phyloP scores from a whole-genome alignment of 2,797 vertebrate species.

The Enteromius radiatus region DNA sequence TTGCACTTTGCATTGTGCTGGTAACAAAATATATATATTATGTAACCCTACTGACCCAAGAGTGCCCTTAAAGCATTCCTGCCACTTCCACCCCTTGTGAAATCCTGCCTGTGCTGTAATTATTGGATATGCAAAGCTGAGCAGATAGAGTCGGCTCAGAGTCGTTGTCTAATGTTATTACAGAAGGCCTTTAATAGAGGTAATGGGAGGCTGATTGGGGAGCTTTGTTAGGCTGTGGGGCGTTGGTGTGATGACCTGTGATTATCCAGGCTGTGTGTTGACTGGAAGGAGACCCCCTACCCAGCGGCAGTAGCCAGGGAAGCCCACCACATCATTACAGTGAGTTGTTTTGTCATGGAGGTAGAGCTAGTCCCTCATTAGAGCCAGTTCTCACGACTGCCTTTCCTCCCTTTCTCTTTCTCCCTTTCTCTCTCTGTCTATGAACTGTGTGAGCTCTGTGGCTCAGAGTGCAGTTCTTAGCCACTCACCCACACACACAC shows the following conservation, averaged over 20 bases:
- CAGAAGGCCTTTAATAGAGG: slow-evolving; percentile 59
- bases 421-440: slow-evolving; percentile 47
- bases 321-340: slow-evolving; percentile 69
- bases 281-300: slow-evolving; percentile 66
- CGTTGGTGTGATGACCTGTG: slow-evolving; percentile 62
- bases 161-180: slow-evolving; percentile 56
- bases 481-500: slow-evolving; percentile 6
- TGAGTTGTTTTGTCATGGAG: slow-evolving; percentile 69
- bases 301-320: slow-evolving; percentile 61
- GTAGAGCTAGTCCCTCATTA: slow-evolving; percentile 66
- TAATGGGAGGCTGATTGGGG: slow-evolving; percentile 65
- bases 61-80: slow-evolving; percentile 38
- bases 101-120: slow-evolving; percentile 62
- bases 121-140: slow-evolving; percentile 58
- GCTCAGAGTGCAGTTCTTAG: slow-evolving; percentile 52
- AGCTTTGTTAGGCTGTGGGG: slow-evolving; percentile 63
- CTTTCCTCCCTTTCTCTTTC: slow-evolving; percentile 32
- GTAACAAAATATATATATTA: slow-evolving; percentile 22
- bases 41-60: slow-evolving; percentile 28
- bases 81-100: slow-evolving; percentile 26
- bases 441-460: slow-evolving; percentile 50
- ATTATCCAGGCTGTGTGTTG: slow-evolving; percentile 68
- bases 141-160: slow-evolving; percentile 58
- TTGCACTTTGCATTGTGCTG: slow-evolving; percentile 1
- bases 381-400: slow-evolving; percentile 55